phyloP scores from a whole-genome alignment of 1,140 invertebrate genomes.

The Leucophenga varia region DNA sequence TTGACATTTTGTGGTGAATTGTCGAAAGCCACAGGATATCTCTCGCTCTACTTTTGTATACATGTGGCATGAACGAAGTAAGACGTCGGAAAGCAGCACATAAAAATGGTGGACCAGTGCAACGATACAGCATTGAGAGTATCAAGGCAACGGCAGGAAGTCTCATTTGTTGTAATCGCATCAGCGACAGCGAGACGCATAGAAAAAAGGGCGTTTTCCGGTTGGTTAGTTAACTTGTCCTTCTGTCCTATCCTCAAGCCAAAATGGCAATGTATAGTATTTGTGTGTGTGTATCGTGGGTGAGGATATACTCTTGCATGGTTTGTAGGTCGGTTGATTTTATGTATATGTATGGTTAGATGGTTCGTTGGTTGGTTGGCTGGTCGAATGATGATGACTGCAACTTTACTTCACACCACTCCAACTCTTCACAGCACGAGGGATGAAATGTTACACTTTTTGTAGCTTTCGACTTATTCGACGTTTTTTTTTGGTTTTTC shows the following conservation, averaged over 20 bases:
- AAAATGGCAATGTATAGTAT: too few species aligned
- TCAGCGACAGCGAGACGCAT: conserved; percentile 24
- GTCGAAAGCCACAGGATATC: conserved; percentile 52
- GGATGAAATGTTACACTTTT: conserved; percentile 50
- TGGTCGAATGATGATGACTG: too few species aligned
- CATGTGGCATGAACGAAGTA: conserved; percentile 20
- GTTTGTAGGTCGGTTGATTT: conserved; percentile 5
- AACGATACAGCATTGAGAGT: background rate
- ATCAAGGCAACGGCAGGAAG: conserved; percentile 34
- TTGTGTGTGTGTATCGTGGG: conserved; percentile 3
- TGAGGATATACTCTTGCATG: conserved; percentile 6
- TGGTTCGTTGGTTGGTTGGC: conserved; percentile 12
- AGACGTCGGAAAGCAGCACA: conserved; percentile 6
- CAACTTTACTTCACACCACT: too few species aligned
- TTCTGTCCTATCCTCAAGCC: too few species aligned
- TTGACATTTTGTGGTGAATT: conserved; percentile 58
- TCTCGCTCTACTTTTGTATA: conserved; percentile 21
- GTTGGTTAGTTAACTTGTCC: too few species aligned
- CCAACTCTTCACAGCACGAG: conserved; percentile 17
- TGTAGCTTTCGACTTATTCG: conserved; percentile 53
- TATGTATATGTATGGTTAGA: too few species aligned
- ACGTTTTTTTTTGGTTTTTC: conserved; percentile 37
- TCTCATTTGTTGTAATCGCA: conserved; percentile 56
- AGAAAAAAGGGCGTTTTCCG: conserved; percentile 55
- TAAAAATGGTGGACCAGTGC: conserved; percentile 47